Conservation (phyloP, 2,888 invertebrate genomes). For the Stramonita haemastoma region DNA sequence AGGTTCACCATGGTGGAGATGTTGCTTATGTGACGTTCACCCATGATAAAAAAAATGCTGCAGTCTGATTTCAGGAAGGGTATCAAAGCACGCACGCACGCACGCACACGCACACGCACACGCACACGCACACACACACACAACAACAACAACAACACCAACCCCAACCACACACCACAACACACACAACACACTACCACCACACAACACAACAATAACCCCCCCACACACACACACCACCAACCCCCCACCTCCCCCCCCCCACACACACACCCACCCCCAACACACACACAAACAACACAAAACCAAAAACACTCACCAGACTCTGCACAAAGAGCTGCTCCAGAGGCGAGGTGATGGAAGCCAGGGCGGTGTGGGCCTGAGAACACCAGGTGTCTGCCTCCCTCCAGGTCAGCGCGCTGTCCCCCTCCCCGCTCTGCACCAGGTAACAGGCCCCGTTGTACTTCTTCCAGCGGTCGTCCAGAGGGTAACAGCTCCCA, state of each 20-base stretch:
- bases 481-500: slow-evolving; percentile 41
- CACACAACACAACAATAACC: no score
- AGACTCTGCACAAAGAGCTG: slow-evolving; percentile 60
- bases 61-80: no score
- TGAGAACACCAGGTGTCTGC: slow-evolving; percentile 54
- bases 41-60: no score
- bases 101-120: neutral
- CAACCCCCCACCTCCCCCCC: no score
- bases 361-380: slow-evolving; percentile 58
- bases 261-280: no score
- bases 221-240: no score
- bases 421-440: slow-evolving; percentile 34
- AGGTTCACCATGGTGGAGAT: no score
- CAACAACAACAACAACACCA: no score
- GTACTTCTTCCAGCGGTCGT: slow-evolving; percentile 41
- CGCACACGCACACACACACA: neutral
- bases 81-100: neutral
- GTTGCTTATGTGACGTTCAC: no score
- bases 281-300: no score
- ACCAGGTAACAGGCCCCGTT: slow-evolving; percentile 45
- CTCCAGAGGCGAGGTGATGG: slow-evolving; percentile 56
- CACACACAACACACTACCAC: no score
- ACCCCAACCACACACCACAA: no score
- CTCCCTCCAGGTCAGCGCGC: slow-evolving; percentile 45
- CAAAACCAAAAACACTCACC: slow-evolving; percentile 44